A percentile compares a stretch with the other conserved stretches of the same genome.
phyloP scores from a whole-genome alignment of 2,888 invertebrate genomes.

The Drosophila multiciliata region DNA sequence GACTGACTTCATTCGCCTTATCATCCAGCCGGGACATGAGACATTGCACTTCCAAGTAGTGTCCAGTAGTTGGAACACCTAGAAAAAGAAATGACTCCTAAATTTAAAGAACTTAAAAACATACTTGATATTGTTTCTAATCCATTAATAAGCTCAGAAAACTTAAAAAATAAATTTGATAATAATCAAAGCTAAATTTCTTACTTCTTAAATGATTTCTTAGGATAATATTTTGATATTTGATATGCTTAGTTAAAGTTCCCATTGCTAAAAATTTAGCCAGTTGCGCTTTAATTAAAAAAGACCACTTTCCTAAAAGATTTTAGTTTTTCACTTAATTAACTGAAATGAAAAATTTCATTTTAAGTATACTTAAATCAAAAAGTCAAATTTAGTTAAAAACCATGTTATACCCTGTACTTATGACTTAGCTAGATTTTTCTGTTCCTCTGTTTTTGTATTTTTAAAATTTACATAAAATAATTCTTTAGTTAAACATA shows the following conservation, averaged over 20 bases:
- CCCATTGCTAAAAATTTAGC: not conserved
- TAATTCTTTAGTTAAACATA: not conserved
- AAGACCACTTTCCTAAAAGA: not conserved
- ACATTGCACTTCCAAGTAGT: conserved; percentile 56
- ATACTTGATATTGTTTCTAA: not conserved
- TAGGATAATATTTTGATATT: not conserved
- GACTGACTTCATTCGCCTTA: conserved; percentile 40
- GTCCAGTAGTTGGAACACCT: conserved; percentile 41
- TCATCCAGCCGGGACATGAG: conserved; percentile 36
- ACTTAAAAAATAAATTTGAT: not conserved
- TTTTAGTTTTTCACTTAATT: not conserved
- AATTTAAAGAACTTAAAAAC: not conserved
- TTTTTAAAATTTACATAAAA: not conserved
- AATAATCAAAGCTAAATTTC: not conserved
- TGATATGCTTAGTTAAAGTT: not conserved
- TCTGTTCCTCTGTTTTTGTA: not conserved
- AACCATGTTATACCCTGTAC: not conserved
- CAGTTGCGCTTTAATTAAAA: not conserved
- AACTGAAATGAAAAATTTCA: not conserved
- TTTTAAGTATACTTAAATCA: not conserved
- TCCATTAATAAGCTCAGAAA: not conserved
- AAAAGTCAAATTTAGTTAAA: not conserved
- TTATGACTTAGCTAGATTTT: not conserved
- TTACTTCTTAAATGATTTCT: not conserved
- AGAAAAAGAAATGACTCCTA: not conserved